Base-by-base conservation (phyloP, 2,113 vertebrate genomes). In the Mobula birostris region DNA sequence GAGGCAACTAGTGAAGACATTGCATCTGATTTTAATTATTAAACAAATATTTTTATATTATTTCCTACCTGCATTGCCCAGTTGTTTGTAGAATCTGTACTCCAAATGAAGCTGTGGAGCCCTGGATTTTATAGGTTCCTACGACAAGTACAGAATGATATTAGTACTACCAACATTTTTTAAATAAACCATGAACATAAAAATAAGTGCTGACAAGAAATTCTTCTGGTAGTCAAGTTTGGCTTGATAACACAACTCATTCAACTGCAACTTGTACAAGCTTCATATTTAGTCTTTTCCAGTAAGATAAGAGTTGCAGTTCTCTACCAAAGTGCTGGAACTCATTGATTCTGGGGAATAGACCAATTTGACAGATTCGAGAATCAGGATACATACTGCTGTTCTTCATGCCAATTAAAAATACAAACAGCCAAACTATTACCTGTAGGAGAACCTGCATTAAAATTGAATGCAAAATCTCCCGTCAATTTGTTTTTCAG, bases 1-100 rank as follows among this genome's bases (percentile, higher is more conserved):
- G 21, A 74, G 72, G 21, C 15, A 74, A 74, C 72, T 24, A 74
- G 72, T 70, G 68, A 70, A 70, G 68, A 9, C 68, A 70, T 11
- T 70, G 11, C 17, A 70, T 12, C 8, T 70, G 68, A 70, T 70
- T 70, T 83, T 17, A 63, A 88, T 88, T n/a, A 63, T n/a, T 24
- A 88, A 63, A 63, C 56, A 87, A 36, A 14, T 24, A 90, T 19
- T 74, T 61, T 17, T 0, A 3, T 40, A n/a, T 94, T 36, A 94
- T 58, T 48, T 94, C 96, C 24, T 97, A 99, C 99, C 99, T 97
- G 99, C 97, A 95, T 97, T 98, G 96, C 98, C 98, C 94, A 99
- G 97, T 97, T 99, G 99, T 96, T 99, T 99, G 97, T 99, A 99
- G 97, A 99, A 99, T 94, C 99, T 98, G 95, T 99, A 99, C 95